Evolutionary conservation across 2,113 vertebrate species (phyloP).

Genomic region (Synchiropus splendidus): DNA sequence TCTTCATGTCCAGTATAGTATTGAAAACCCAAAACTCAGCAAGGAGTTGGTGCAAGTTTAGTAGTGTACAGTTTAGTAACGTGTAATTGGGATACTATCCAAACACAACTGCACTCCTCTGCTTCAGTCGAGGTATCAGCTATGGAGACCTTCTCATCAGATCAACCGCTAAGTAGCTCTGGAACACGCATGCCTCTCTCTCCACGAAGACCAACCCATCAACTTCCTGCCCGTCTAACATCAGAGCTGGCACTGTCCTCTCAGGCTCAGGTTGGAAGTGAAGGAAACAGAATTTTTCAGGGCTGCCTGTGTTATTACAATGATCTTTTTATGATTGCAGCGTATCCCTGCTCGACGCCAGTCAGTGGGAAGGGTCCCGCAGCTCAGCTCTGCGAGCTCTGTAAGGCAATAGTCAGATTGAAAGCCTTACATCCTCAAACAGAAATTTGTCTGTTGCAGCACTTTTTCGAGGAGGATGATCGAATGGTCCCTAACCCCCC

Average conservation of each 20-base stretch:
- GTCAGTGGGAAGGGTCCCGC: conserved; percentile 78
- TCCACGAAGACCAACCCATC: conserved; percentile 77
- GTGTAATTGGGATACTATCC: too few relatives aligned
- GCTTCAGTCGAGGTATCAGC: conserved; percentile 70
- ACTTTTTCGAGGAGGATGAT: conserved; percentile 91
- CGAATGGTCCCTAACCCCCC: conserved; percentile 92
- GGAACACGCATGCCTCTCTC: conserved; percentile 80
- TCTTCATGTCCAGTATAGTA: too few relatives aligned
- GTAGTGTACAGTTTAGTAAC: too few relatives aligned
- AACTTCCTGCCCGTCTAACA: conserved; percentile 77
- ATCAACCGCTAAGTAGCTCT: conserved; percentile 78
- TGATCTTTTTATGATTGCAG: conserved; percentile 30
- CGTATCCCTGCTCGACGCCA: conserved; percentile 71
- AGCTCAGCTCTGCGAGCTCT: conserved; percentile 77
- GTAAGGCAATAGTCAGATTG: conserved; percentile 57
- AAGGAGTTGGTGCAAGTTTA: too few relatives aligned
- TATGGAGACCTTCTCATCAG: conserved; percentile 74
- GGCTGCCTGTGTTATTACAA: not conserved
- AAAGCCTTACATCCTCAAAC: not conserved
- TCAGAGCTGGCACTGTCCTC: conserved; percentile 82
- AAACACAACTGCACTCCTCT: not conserved
- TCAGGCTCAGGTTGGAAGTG: conserved; percentile 59
- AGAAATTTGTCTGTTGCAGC: conserved; percentile 64
- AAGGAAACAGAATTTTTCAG: not conserved
- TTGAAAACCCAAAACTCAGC: too few relatives aligned